Evolutionary conservation across 2,888 invertebrate genomes (phyloP), one percentile per base, ranked within the genome.

Genomic region (Drosophila conformis): DNA sequence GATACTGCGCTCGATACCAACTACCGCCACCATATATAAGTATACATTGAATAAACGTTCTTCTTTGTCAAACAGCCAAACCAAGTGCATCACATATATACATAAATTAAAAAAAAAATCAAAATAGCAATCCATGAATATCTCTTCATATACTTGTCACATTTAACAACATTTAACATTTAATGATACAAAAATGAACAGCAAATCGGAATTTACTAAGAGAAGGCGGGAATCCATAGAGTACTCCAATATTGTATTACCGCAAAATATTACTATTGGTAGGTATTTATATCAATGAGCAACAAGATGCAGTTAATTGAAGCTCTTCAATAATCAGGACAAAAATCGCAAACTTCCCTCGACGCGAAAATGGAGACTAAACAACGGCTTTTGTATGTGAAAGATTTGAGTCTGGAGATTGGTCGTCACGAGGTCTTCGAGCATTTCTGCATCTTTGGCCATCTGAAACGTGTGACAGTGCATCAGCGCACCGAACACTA

Each of bases 391-490:
- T n/a, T 75, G 4, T 59, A 74, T 29, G 35, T 75, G n/a, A 57
- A 33, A 0, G 25, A 70, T 7, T 51, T 75, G 11, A 51, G 38
- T n/a, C 0, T n/a, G 4, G 59, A 75, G 0, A 54, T 74, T 21
- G 4, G 27, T 10, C 58, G 63, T 31, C 69, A 51, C 4, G 65
- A 70, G 46, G 18, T 74, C 11, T 66, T 59, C 29, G 61, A 65
- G 4, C 35, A 38, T 29, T 75, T 75, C 62, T 31, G 58, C 35
- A 42, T 3, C 6, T 75, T 58, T 49, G 75, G 75, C 31, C n/a
- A 25, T 8, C 15, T 75, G 21, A 53, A 75, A 2, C 36, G 48
- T 2, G 61, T 75, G 27, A 25, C 18, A n/a, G 42, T 75, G 13
- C 52, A 25, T 6, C 56, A 74, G 21, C 56, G 46, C 7, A 53